Evolutionary conservation across 2,888 invertebrate genomes (phyloP), one percentile per base, ranked within the genome.

Genomic region (Pheosia gnoma): DNA sequence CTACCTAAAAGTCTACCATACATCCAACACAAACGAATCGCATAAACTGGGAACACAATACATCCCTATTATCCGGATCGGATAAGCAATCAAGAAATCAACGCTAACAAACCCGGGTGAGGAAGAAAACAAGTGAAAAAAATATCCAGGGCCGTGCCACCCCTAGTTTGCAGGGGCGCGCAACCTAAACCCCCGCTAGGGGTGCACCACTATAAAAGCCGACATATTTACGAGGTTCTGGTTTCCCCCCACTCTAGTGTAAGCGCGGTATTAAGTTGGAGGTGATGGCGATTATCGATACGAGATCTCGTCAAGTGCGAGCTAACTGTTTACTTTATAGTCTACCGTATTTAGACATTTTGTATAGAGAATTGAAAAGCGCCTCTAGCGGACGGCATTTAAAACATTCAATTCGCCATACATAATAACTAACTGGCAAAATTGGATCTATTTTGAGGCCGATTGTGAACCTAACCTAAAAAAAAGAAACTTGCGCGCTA

Each of bases 181-280:
- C 60, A 49, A 62, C 54, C 63, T 62, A 66, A 71, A 59, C 71
- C 76, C 74, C 66, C 63, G 59, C 51, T 62, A 80, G 83, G 86
- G 88, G 85, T 69, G 85, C 80, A 78, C 79, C 80, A 84, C 89
- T 89, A 90, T 91, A 90, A 89, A 89, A 89, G 83, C 84, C 86
- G 90, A 91, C 92, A 90, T 91, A 86, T 91, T 91, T 91, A 91
- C 90, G 90, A 91, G 56, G 86, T 70, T 74, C 67, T 62, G 79
- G 74, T 74, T 78, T 77, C 74, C 83, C 80, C 82, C 84, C 82
- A 25, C 25, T 86, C 87, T 83, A 63, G 70, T 72, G 66, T 74
- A 80, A 71, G 66, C 78, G 73, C 76, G 82, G 85, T 71, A 10
- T 53, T 67, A 78, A 83, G 77, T 79, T 66, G 74, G 47, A 61